phyloP scores from a whole-genome alignment of 2,888 invertebrate genomes.

The Chymomyza caudatula region DNA sequence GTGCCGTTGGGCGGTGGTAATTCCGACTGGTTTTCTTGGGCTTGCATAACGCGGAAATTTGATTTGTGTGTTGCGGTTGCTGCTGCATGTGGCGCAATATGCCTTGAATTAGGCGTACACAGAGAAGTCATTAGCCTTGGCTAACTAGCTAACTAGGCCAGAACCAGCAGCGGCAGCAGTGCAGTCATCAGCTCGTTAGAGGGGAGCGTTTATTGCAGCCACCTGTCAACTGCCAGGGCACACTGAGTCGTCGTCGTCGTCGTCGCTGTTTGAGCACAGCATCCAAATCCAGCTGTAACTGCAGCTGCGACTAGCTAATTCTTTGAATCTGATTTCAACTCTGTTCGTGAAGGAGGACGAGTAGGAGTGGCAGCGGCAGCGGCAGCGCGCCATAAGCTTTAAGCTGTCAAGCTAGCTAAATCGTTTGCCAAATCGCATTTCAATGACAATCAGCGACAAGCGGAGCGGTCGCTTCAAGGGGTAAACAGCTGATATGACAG shows the following conservation, averaged over 20 bases:
- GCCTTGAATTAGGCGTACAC: slow-evolving; percentile 47
- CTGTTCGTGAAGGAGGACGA: neutral
- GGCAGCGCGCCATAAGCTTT: slow-evolving; percentile 30
- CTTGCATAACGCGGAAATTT: slow-evolving; percentile 9
- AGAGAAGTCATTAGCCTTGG: slow-evolving; percentile 8
- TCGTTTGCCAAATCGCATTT: slow-evolving; percentile 42
- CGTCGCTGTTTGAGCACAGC: slow-evolving; percentile 41
- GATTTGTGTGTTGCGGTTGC: slow-evolving; percentile 26
- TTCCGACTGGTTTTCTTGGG: neutral
- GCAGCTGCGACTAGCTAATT: neutral
- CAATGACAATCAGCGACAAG: slow-evolving; percentile 32
- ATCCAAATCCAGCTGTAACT: slow-evolving; percentile 45
- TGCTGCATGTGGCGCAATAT: slow-evolving; percentile 38
- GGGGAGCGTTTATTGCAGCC: slow-evolving; percentile 50
- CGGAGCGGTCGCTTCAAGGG: slow-evolving; percentile 6
- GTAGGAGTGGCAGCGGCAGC: neutral
- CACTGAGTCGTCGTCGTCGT: no score
- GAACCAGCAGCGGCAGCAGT: neutral
- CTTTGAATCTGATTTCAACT: neutral
- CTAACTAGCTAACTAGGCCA: slow-evolving; percentile 6
- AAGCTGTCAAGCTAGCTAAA: slow-evolving; percentile 41
- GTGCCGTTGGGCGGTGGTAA: neutral
- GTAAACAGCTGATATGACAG: neutral
- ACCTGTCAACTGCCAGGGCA: slow-evolving; percentile 15
- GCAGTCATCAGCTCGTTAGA: neutral